Evolutionary conservation across 2,113 vertebrate species (phyloP), one percentile per base, ranked within the genome.

Genomic region (Xiphorhynchus elegans): DNA sequence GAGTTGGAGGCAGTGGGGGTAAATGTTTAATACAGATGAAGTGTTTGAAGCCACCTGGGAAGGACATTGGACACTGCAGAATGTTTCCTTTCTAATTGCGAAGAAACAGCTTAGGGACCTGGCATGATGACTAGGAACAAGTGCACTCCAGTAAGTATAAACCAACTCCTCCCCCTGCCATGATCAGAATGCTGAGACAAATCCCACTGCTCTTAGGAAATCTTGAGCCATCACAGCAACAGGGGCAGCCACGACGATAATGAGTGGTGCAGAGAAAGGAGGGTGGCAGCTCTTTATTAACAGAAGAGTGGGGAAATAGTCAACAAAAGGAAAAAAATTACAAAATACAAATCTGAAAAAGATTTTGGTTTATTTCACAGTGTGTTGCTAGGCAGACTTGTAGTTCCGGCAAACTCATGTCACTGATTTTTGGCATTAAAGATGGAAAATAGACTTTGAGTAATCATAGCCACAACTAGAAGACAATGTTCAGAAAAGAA

Each of bases 121-220:
- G 59, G 80, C 37, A 58, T 17, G 52, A 87, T 62, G 37, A 89
- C 37, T 66, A 84, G 44, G 73, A 84, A 15, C 28, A 77, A 92
- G 64, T 40, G 37, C 28, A 47, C 40, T 87, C 49, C 64, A 82
- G 60, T 35, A 80, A 62, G 42, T 35, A 69, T 9, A 81, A 94
- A 77, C 28, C 47, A 68, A 1, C 20, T 53, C 29, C 50, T 89
- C 53, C 63, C 15, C 35, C 37, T 74, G 50, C 68, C 77, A 64
- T 28, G 49, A 85, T 92, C 67, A 96, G 76, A 86, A 53, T 66
- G 31, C 77, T 91, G 76, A 84, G 55, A 84, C 53, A 96, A 92
- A 89, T 86, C 50, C 46, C 46, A n/a, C 25, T 0, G 1, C 56
- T 80, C 66, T 31, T 46, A 77, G 53, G n/a, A 76, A 88, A 62